Conservation (phyloP, 2,113 vertebrate species). For the Colius striatus region DNA sequence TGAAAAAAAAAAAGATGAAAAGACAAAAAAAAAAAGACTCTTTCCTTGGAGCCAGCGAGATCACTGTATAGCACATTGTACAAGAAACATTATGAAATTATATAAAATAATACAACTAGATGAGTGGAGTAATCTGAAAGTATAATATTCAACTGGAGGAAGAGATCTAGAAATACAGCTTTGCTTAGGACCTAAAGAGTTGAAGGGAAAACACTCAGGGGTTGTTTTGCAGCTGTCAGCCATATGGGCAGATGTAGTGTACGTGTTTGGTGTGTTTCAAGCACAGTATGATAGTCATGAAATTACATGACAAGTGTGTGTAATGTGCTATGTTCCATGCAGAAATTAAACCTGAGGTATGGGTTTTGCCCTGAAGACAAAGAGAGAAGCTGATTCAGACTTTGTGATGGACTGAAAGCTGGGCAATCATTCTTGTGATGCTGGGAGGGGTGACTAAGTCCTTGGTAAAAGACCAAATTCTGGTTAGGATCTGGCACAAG, state of each 20-base stretch:
- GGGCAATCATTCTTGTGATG: background rate
- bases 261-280: background rate
- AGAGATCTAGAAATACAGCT: background rate
- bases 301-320: background rate
- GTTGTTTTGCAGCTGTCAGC: background rate
- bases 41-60: background rate
- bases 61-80: background rate
- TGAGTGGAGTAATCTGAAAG: background rate
- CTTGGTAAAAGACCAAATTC: background rate
- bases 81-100: background rate
- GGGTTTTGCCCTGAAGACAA: background rate
- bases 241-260: rapidly evolving
- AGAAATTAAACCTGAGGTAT: background rate
- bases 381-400: background rate
- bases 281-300: background rate
- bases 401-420: background rate
- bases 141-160: background rate
- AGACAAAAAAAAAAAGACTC: background rate
- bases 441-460: background rate
- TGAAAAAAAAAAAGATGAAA: background rate
- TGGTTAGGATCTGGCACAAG: background rate
- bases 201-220: background rate
- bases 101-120: background rate
- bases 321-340: background rate
- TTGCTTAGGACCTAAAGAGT: background rate